A percentile compares a stretch with the other conserved stretches of the same genome.
Conservation (phyloP, 2,797 vertebrate genomes). For the Chelon auratus region DNA sequence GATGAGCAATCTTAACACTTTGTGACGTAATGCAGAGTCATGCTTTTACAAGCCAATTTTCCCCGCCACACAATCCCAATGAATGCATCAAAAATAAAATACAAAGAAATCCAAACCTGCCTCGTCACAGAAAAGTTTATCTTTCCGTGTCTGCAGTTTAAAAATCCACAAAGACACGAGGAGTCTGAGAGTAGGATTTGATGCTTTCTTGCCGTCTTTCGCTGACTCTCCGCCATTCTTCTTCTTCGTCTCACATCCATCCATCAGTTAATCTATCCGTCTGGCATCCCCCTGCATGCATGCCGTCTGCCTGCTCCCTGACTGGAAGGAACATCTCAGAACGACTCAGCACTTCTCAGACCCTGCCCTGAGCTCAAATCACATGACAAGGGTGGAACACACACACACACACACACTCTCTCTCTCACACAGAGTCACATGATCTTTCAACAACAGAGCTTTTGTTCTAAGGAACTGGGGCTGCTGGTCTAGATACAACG, state of each 20-base stretch:
- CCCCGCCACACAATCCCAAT: not conserved
- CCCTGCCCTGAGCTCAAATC: constrained; percentile 75
- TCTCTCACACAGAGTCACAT: constrained; percentile 76
- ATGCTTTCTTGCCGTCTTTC: constrained; percentile 8
- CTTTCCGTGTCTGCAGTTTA: constrained; percentile 26
- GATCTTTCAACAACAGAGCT: constrained; percentile 82
- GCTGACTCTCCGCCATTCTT: not conserved
- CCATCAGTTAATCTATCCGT: constrained; percentile 20
- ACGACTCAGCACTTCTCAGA: constrained; percentile 78
- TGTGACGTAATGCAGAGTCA: constrained; percentile 48
- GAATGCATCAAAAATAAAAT: not conserved
- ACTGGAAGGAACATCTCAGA: constrained; percentile 70
- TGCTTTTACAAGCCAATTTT: constrained; percentile 21
- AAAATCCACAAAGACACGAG: constrained; percentile 41
- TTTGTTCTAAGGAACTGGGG: constrained; percentile 81
- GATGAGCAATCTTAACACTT: constrained; percentile 7
- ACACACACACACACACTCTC: constrained; percentile 37
- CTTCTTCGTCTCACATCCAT: constrained; percentile 31
- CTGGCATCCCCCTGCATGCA: constrained; percentile 31
- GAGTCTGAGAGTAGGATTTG: not conserved
- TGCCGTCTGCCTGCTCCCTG: constrained; percentile 45
- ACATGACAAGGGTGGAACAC: constrained; percentile 79
- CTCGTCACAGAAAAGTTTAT: constrained; percentile 41
- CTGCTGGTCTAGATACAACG: constrained; percentile 77
- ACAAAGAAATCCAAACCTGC: constrained; percentile 47